Evolutionary conservation across 92 coral and sea anemone species (phyloP).

Genomic region (Virgularia gustaviana): DNA sequence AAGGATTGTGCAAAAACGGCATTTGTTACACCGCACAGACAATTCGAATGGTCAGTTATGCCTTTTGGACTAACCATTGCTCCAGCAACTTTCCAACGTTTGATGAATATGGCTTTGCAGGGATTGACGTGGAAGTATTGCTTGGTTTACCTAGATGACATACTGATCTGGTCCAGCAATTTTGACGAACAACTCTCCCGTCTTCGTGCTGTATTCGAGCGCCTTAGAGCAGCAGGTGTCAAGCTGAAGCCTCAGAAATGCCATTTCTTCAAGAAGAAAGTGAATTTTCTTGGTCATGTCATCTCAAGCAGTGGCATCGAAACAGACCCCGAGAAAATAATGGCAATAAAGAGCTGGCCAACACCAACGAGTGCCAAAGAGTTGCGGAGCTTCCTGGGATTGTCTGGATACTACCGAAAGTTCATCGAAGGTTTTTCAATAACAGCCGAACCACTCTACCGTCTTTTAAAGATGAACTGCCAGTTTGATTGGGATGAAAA

Average conservation of each 20-base stretch:
- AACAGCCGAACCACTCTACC: conserved; percentile 43
- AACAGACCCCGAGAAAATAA: conserved; percentile 47
- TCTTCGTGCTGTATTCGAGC: too few species aligned
- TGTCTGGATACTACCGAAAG: conserved; percentile 42
- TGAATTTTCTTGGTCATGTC: conserved; percentile 51
- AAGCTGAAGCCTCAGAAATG: conserved; percentile 51
- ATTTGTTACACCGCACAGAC: conserved; percentile 26
- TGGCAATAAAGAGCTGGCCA: conserved; percentile 41
- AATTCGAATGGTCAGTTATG: conserved; percentile 27
- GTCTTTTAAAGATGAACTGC: conserved; percentile 21
- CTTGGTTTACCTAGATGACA: conserved; percentile 47
- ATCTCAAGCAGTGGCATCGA: conserved; percentile 36
- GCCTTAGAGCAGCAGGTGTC: conserved; percentile 39
- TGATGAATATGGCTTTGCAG: conserved; percentile 40
- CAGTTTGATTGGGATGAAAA: conserved; percentile 45
- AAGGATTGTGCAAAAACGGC: conserved; percentile 21
- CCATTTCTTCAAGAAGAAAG: conserved; percentile 36
- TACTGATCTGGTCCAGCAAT: conserved; percentile 32
- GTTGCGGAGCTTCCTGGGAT: conserved; percentile 39
- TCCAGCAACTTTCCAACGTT: conserved; percentile 44
- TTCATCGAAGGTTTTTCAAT: conserved; percentile 27
- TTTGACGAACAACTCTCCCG: too few species aligned
- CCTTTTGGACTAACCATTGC: conserved; percentile 41
- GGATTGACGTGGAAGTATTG: conserved; percentile 42
- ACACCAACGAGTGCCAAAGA: conserved; percentile 20